A percentile compares a stretch with the other conserved stretches of the same genome.
These are phyloP conservation scores for Xestobium rufovillosum DNA, from an alignment of 2,888 invertebrate species.

Conservation along the genomic window DNA sequence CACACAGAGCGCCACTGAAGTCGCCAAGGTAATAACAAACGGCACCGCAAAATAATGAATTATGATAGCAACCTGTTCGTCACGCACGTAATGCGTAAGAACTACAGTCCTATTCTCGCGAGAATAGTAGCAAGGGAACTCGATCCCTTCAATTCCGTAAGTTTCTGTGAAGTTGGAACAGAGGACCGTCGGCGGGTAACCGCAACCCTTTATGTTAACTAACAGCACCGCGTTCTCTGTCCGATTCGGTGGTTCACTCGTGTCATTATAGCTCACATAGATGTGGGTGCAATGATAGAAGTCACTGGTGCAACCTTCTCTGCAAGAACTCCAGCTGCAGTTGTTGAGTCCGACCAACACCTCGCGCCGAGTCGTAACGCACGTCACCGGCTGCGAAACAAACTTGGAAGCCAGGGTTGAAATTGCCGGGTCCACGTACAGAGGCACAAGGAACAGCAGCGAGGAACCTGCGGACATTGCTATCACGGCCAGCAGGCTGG, in stretches of 20 bases:
- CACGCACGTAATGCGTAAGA: conserved; percentile 73
- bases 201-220: conserved; percentile 79
- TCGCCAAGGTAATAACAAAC: conserved; percentile 74
- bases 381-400: conserved; percentile 63
- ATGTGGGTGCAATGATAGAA: conserved; percentile 61
- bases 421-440: conserved; percentile 63
- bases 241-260: conserved; percentile 34
- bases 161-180: conserved; percentile 68
- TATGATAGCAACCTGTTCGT: conserved; percentile 74
- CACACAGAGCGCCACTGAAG: conserved; percentile 76
- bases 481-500: conserved; percentile 61
- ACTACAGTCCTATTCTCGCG: conserved; percentile 75
- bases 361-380: conserved; percentile 63
- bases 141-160: conserved; percentile 61
- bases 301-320: conserved; percentile 76
- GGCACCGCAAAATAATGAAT: conserved; percentile 79
- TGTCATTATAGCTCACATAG: conserved; percentile 50
- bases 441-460: conserved; percentile 63
- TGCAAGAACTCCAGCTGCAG: conserved; percentile 73
- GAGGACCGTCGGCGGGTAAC: conserved; percentile 70
- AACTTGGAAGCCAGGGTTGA: conserved; percentile 66
- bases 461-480: conserved; percentile 67
- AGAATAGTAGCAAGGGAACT: conserved; percentile 62
- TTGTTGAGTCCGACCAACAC: conserved; percentile 67
- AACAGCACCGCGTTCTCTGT: conserved; percentile 53